phyloP scores from a whole-genome alignment of 2,888 invertebrate genomes.

The Trachelus troglodyta region DNA sequence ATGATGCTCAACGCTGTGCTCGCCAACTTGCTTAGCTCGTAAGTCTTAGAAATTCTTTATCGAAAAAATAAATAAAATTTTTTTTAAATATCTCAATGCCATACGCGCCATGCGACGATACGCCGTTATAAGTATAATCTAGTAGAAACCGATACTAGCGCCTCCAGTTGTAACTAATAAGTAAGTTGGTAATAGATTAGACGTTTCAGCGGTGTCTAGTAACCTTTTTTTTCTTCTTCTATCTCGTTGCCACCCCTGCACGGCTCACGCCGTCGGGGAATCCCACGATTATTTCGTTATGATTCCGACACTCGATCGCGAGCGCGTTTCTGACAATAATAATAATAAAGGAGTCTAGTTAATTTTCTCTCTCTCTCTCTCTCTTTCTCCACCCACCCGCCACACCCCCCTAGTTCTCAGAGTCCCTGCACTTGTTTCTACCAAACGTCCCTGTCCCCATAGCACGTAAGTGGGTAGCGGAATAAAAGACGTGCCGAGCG shows the following conservation, averaged over 20 bases:
- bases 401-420: not conserved
- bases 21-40: constrained; percentile 21
- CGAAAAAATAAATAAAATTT: not conserved
- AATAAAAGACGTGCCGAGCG: not conserved
- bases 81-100: not conserved
- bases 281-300: not conserved
- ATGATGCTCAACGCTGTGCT: constrained; percentile 27
- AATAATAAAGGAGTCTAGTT: not conserved
- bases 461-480: not conserved
- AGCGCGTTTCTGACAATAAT: not conserved
- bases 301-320: not conserved
- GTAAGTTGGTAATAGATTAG: not conserved
- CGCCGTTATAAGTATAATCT: not conserved
- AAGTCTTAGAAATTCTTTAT: not conserved
- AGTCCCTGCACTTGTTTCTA: not conserved
- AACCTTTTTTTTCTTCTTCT: not conserved
- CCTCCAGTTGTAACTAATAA: not conserved
- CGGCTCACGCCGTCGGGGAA: not conserved
- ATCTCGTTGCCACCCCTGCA: not conserved
- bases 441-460: not conserved
- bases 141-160: not conserved
- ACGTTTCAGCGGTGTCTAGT: not conserved
- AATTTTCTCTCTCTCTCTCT: not conserved
- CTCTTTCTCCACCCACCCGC: not conserved
- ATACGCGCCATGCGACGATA: not conserved